Conservation (phyloP, 92 coral and sea anemone species). For the Palythoa heliodiscus region DNA sequence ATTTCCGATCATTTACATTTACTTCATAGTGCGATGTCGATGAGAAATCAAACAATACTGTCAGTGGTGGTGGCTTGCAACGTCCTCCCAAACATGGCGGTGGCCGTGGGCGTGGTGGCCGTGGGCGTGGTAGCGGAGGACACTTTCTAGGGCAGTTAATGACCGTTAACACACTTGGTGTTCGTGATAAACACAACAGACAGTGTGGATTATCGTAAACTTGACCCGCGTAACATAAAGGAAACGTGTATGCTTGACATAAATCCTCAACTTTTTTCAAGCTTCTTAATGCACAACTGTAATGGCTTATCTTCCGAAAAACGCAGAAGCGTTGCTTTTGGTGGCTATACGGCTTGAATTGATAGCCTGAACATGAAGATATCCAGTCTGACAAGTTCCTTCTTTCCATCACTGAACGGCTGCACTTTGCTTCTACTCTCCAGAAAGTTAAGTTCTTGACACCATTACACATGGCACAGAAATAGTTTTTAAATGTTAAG, state of each 20-base stretch:
- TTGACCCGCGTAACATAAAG: constrained; percentile 2
- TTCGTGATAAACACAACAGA: background rate
- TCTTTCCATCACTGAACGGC: background rate
- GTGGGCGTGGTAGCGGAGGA: background rate
- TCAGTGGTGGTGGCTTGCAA: background rate
- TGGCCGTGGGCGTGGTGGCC: background rate
- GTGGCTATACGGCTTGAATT: background rate
- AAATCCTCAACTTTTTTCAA: background rate
- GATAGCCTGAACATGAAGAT: background rate
- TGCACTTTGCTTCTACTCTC: constrained; percentile 10
- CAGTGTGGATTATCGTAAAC: constrained; percentile 24
- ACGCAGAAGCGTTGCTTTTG: background rate
- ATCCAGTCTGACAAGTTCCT: constrained; percentile 2
- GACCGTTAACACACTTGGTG: background rate
- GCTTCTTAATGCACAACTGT: background rate
- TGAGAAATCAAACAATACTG: background rate
- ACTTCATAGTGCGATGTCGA: background rate
- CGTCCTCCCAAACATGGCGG: background rate
- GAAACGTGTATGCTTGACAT: constrained; percentile 8
- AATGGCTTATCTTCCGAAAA: background rate
- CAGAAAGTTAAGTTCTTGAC: constrained; percentile 4
- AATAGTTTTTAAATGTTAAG: constrained; percentile 21
- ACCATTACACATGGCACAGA: constrained; percentile 12
- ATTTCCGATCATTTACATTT: background rate
- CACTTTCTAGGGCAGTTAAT: background rate